Percentiles rank a stretch among this genome's conserved stretches.
phyloP scores from a whole-genome alignment of 2,888 invertebrate species.

The Euproctis similis region DNA sequence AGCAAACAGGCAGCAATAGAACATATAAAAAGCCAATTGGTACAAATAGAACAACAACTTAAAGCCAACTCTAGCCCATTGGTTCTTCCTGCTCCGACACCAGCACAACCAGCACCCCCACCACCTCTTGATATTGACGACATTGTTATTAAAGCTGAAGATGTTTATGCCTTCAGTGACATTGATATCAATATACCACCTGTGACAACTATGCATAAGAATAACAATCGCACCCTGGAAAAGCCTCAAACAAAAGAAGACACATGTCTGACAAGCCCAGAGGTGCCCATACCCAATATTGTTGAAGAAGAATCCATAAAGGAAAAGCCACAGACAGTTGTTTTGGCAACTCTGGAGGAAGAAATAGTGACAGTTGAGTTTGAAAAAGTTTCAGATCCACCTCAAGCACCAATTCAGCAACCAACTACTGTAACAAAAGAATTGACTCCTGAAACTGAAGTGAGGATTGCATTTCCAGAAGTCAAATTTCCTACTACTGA shows the following conservation, averaged over 20 bases:
- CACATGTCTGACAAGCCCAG: conserved; percentile 8
- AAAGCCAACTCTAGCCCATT: conserved; percentile 26
- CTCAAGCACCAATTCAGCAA: conserved; percentile 10
- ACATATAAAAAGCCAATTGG: conserved; percentile 64
- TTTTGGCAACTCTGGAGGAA: conserved; percentile 20
- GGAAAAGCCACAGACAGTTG: conserved; percentile 25
- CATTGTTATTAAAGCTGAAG: conserved; percentile 70
- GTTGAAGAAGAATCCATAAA: conserved; percentile 23
- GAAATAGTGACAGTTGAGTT: conserved; percentile 20
- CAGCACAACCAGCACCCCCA: conserved; percentile 20
- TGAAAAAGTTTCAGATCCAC: conserved; percentile 13
- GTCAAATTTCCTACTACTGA: conserved; percentile 65
- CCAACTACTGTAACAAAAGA: conserved; percentile 16
- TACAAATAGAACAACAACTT: conserved; percentile 62
- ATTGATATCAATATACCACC: conserved; percentile 66
- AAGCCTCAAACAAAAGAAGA: conserved; percentile 39
- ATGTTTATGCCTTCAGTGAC: conserved; percentile 66
- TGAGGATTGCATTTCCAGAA: conserved; percentile 51
- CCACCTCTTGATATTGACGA: conserved; percentile 59
- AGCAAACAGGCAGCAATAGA: conserved; percentile 63
- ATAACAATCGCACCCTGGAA: conserved; percentile 22
- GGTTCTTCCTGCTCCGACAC: conserved; percentile 19
- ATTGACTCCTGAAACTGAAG: conserved; percentile 27
- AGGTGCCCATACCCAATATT: conserved; percentile 9
- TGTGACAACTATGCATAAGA: conserved; percentile 53